A percentile compares a stretch with the other conserved stretches of the same genome.
phyloP scores from a whole-genome alignment of 2,113 vertebrate genomes.

The Sorex araneus region DNA sequence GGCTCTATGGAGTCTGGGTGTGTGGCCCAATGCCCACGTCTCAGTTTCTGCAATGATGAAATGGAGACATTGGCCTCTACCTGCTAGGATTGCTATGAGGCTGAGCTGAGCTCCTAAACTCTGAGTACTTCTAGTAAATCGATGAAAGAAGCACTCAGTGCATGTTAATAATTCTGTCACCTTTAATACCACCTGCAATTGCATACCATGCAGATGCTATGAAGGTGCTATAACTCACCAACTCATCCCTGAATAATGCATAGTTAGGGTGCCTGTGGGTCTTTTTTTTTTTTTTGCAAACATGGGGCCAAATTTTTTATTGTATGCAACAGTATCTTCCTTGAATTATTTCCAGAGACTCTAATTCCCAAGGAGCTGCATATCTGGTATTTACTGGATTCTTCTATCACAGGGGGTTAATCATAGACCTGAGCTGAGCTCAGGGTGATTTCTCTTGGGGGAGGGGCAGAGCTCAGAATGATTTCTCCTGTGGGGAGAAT shows the following conservation, averaged over 20 bases:
- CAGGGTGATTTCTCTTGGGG: not conserved
- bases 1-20: not conserved
- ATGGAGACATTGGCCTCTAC: not conserved
- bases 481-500: not conserved
- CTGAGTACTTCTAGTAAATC: not conserved
- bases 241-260: not conserved
- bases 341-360: not conserved
- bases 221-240: not conserved
- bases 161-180: not conserved
- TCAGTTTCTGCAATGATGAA: not conserved
- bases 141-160: not conserved
- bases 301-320: not conserved
- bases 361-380: constrained; percentile 6
- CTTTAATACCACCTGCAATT: not conserved
- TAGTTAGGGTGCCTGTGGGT: not conserved
- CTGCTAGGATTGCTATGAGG: not conserved
- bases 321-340: not conserved
- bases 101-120: not conserved
- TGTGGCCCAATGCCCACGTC: not conserved
- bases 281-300: not conserved
- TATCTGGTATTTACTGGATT: not conserved
- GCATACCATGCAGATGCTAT: too few relatives aligned
- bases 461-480: not conserved
- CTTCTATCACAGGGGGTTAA: not conserved
- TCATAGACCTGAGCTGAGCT: not conserved